A percentile compares a stretch with the other conserved stretches of the same genome.
These are phyloP conservation scores for Dreissena polymorpha DNA, from an alignment of 1,140 invertebrate species.

Conservation along the genomic window DNA sequence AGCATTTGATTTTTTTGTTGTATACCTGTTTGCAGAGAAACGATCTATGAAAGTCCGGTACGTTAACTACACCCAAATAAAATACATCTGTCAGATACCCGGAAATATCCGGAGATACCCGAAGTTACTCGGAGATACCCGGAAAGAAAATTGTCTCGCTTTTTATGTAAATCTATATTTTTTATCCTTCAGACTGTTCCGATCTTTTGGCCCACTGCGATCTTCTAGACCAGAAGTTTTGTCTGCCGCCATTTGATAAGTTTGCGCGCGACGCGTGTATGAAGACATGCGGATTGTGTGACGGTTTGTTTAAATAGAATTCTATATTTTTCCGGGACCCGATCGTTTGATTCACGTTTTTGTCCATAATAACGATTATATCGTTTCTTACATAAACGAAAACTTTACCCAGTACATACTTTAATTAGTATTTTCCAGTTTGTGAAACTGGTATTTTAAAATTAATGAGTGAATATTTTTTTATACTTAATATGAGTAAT, in stretches of 20 bases:
- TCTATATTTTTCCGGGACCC: no score
- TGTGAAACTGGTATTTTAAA: neutral
- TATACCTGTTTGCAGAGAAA: no score
- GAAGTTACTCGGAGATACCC: no score
- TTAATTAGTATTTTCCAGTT: neutral
- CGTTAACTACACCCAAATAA: no score
- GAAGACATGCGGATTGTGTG: conserved; percentile 42
- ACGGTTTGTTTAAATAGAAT: neutral
- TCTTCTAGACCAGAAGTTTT: neutral
- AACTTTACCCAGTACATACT: neutral
- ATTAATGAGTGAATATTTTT: no score
- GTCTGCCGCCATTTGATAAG: conserved; percentile 30
- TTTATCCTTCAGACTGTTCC: neutral
- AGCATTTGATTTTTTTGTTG: no score
- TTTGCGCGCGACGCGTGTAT: conserved; percentile 35
- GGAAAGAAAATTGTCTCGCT: no score
- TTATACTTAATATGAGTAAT: no score
- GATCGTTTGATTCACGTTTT: neutral
- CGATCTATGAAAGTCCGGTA: no score
- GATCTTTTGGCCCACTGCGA: neutral
- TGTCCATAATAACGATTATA: neutral
- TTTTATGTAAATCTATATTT: no score
- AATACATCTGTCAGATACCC: no score
- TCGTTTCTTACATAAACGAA: neutral
- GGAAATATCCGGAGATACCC: no score